Conservation (phyloP, 2,797 vertebrate species). For the Champsocephalus esox region DNA sequence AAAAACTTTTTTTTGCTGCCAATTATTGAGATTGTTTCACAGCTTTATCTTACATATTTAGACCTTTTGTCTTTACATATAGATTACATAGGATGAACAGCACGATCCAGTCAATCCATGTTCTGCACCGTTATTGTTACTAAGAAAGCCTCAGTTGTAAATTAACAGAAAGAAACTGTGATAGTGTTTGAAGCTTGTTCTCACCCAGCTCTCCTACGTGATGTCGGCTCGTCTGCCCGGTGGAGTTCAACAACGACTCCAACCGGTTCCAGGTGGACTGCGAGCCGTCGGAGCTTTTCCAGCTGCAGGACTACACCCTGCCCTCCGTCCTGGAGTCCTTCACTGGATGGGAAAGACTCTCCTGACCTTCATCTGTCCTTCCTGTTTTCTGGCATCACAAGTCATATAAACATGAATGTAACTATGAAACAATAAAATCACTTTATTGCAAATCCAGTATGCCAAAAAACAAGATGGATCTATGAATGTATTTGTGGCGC, state of each 20-base stretch:
- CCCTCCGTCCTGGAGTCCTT: constrained; percentile 89
- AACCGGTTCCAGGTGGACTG: constrained; percentile 98
- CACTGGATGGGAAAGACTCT: constrained; percentile 89
- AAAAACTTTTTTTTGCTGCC: no score
- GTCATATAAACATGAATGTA: no score
- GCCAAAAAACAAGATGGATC: background rate
- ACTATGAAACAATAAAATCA: no score
- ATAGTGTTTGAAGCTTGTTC: background rate
- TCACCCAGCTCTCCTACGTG: constrained; percentile 91
- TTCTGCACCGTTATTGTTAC: no score
- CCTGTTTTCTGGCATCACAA: no score
- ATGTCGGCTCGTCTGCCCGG: constrained; percentile 97
- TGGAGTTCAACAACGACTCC: constrained; percentile 97
- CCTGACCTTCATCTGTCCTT: background rate
- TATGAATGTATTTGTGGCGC: background rate
- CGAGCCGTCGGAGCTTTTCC: constrained; percentile 93
- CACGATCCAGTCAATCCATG: no score
- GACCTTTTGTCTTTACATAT: no score
- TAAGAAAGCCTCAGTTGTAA: no score
- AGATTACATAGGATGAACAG: no score
- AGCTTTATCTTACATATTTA: no score
- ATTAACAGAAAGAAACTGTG: no score
- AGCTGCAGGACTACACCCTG: constrained; percentile 93
- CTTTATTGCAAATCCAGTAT: background rate
- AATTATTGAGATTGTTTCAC: no score